Conservation (phyloP, 2,113 vertebrate species). For the Dromiciops gliroides region DNA sequence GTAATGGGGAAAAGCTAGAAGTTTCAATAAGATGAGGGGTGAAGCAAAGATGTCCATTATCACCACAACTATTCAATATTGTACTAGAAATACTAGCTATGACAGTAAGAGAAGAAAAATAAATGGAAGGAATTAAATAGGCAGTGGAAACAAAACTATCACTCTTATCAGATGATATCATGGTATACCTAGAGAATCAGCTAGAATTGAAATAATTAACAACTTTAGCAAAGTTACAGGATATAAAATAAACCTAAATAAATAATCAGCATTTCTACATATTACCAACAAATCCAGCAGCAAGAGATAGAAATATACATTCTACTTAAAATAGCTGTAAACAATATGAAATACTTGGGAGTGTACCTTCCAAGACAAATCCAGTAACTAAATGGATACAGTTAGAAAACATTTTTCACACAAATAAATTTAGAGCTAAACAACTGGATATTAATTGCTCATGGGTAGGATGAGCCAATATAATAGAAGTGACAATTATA, state of each 20-base stretch:
- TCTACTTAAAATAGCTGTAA: neutral
- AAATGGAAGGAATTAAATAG: neutral
- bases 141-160: neutral
- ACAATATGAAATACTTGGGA: neutral
- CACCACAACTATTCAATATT: neutral
- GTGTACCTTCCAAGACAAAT: neutral
- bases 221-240: neutral
- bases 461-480: neutral
- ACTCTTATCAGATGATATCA: neutral
- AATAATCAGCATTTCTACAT: neutral
- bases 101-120: neutral
- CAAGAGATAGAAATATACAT: neutral
- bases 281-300: neutral
- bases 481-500: neutral
- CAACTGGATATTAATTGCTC: neutral
- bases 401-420: neutral
- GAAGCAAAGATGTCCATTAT: neutral
- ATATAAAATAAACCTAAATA: neutral
- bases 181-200: neutral
- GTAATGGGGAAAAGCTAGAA: neutral
- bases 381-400: neutral
- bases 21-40: neutral
- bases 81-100: neutral
- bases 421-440: neutral
- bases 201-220: neutral